Conservation (phyloP, 2,888 invertebrate species). For the Eurytoma californica region DNA sequence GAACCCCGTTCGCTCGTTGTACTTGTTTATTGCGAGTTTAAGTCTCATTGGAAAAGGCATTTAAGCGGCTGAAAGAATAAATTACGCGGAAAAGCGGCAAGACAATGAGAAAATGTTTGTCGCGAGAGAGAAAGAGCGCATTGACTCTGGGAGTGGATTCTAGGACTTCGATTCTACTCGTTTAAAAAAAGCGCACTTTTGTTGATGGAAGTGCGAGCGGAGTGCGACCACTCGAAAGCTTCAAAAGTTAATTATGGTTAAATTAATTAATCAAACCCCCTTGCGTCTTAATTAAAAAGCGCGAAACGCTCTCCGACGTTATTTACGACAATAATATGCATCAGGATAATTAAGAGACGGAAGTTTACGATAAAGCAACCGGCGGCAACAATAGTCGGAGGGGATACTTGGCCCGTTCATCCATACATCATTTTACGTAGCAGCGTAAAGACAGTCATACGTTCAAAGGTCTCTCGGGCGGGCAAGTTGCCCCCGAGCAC, state of each 20-base stretch:
- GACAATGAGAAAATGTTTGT: too few species aligned
- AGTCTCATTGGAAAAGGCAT: conserved; percentile 24
- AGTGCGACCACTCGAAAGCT: conserved; percentile 2
- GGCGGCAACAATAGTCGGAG: conserved; percentile 44
- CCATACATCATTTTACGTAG: conserved; percentile 51
- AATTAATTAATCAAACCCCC: conserved; percentile 53
- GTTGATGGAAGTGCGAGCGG: not conserved
- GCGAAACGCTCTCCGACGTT: conserved; percentile 33
- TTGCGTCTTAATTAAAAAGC: conserved; percentile 54
- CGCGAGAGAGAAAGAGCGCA: not conserved
- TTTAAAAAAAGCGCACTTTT: not conserved
- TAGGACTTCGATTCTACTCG: not conserved
- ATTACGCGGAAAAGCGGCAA: too few species aligned
- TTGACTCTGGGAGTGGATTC: not conserved
- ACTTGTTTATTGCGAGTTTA: conserved; percentile 48
- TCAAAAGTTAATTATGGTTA: conserved; percentile 52
- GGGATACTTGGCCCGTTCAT: conserved; percentile 49
- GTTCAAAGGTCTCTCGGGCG: conserved; percentile 57
- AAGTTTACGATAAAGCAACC: conserved; percentile 49
- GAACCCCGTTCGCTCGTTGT: not conserved
- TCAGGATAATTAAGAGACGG: conserved; percentile 54
- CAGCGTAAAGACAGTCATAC: conserved; percentile 56
- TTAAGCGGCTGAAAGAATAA: not conserved
- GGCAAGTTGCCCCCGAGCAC: not conserved
- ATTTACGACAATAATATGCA: conserved; percentile 54